A percentile compares a stretch with the other conserved stretches of the same genome.
These are phyloP conservation scores for Apis florea DNA, from an alignment of 1,140 invertebrate genomes.

Conservation along the genomic window DNA sequence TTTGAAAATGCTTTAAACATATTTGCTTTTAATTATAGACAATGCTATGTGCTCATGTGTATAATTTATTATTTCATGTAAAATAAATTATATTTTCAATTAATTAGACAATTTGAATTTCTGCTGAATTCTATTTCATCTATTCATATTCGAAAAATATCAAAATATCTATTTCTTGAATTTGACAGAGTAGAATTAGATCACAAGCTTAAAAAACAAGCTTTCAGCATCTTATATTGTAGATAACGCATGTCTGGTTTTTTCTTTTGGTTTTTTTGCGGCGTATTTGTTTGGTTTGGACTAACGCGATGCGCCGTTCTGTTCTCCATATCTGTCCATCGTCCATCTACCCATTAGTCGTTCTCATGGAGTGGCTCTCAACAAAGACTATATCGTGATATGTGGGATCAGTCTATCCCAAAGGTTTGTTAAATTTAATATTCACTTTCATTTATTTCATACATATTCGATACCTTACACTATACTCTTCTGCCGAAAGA, in stretches of 20 bases:
- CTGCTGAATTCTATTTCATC: not conserved
- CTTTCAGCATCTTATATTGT: slow-evolving; percentile 48
- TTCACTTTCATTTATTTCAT: slow-evolving; percentile 40
- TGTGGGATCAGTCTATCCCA: slow-evolving; percentile 82
- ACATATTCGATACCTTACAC: slow-evolving; percentile 7
- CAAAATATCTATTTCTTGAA: too few species aligned
- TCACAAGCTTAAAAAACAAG: not conserved
- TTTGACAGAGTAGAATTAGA: not conserved
- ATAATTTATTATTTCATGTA: not conserved
- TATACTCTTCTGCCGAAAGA: slow-evolving; percentile 1
- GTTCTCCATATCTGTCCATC: slow-evolving; percentile 65
- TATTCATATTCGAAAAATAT: not conserved
- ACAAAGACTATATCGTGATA: slow-evolving; percentile 86
- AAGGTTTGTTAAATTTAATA: slow-evolving; percentile 80
- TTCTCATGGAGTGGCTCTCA: slow-evolving; percentile 91
- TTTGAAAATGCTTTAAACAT: not conserved
- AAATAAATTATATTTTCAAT: not conserved
- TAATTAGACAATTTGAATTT: not conserved
- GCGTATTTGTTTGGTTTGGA: slow-evolving; percentile 74
- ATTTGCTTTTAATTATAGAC: too few species aligned
- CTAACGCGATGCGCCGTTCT: slow-evolving; percentile 70
- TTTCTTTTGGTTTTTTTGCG: slow-evolving; percentile 74
- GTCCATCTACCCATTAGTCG: slow-evolving; percentile 81
- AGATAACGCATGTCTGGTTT: slow-evolving; percentile 73
- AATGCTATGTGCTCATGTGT: not conserved